phyloP scores from a whole-genome alignment of 2,797 vertebrate species.

The Picus viridis region DNA sequence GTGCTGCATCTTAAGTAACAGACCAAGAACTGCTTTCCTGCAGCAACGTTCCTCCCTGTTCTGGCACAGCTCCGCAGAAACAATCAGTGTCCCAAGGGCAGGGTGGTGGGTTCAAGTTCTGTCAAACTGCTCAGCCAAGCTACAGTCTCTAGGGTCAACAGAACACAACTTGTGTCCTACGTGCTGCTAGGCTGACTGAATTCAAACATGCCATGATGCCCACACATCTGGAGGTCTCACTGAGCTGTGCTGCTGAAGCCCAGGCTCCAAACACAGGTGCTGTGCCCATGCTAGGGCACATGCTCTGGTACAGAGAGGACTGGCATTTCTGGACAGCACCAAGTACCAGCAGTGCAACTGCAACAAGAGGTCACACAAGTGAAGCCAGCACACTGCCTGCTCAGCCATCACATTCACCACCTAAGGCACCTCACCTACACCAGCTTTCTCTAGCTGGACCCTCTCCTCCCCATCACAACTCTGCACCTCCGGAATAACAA shows the following conservation, averaged over 20 bases:
- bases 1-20: not conserved
- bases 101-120: not conserved
- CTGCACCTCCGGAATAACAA: not conserved
- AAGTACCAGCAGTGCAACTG: not conserved
- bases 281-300: not conserved
- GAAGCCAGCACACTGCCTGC: not conserved
- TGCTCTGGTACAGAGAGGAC: rapidly evolving
- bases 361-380: not conserved
- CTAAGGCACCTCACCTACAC: not conserved
- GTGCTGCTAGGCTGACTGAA: not conserved
- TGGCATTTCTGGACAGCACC: rapidly evolving
- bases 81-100: not conserved
- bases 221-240: rapidly evolving
- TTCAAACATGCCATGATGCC: rapidly evolving
- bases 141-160: not conserved
- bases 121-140: not conserved
- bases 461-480: not conserved
- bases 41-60: not conserved
- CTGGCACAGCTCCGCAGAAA: not conserved
- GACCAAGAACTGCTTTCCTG: not conserved
- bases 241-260: not conserved
- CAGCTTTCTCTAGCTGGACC: not conserved
- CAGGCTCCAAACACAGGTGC: not conserved
- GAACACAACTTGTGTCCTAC: not conserved
- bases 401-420: not conserved